Conservation (phyloP, 2,797 vertebrate species). For the Clarias fuscus region DNA sequence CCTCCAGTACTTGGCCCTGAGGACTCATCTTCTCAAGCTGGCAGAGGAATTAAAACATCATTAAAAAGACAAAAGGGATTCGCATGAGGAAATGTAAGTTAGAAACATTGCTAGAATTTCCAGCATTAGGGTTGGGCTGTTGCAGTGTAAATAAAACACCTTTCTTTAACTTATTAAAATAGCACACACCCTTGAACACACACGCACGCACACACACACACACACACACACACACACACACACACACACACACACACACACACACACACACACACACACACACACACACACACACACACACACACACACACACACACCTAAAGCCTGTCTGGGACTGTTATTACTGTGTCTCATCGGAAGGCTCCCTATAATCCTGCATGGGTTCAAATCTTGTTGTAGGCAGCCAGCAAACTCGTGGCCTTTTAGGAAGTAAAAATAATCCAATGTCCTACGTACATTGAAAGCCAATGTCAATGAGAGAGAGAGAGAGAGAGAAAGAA, state of each 20-base stretch:
- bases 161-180: slow-evolving; percentile 13
- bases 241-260: not conserved
- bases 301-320: too few relatives aligned
- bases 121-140: slow-evolving; percentile 7
- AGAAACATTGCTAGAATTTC: not conserved
- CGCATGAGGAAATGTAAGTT: not conserved
- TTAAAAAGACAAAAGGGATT: not conserved
- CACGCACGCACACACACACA: not conserved
- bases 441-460: too few relatives aligned
- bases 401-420: too few relatives aligned
- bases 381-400: too few relatives aligned
- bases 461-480: too few relatives aligned
- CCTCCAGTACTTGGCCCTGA: not conserved
- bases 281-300: not conserved
- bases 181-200: slow-evolving; percentile 2
- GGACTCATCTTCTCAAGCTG: not conserved
- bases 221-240: slow-evolving; percentile 10
- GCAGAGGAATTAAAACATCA: not conserved
- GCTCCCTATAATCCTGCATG: too few relatives aligned
- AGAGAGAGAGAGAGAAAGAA: too few relatives aligned
- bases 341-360: too few relatives aligned
- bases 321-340: too few relatives aligned
- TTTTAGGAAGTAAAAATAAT: too few relatives aligned
- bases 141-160: slow-evolving; percentile 21
- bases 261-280: not conserved